A percentile compares a stretch with the other conserved stretches of the same genome.
These are phyloP conservation scores for Mico argentatus DNA, from an alignment of 2,797 vertebrate species.

Conservation along the genomic window DNA sequence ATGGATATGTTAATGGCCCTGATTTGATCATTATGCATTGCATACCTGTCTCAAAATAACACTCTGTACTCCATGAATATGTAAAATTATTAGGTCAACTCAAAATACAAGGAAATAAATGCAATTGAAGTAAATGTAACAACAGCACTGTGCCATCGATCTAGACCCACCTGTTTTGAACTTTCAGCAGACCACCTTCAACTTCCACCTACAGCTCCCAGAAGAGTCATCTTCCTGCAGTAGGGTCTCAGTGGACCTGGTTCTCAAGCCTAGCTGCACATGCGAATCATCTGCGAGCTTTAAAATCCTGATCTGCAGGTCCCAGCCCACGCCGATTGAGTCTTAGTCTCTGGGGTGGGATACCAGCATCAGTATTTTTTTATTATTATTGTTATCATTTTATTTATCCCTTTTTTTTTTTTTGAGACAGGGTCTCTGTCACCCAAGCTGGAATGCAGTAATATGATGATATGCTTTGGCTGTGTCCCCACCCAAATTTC, in stretches of 20 bases:
- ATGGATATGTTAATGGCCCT: background rate
- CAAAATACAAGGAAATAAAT: background rate
- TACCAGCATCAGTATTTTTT: background rate
- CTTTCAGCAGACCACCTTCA: background rate
- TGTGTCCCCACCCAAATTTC: too few species aligned
- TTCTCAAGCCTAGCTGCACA: background rate
- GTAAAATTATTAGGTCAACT: background rate
- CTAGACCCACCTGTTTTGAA: background rate
- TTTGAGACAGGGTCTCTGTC: too few species aligned
- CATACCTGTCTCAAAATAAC: background rate
- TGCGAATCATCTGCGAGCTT: background rate
- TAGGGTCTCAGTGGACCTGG: background rate
- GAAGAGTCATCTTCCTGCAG: background rate
- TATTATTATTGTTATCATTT: too few species aligned
- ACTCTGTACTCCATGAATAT: background rate
- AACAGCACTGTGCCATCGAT: too few species aligned
- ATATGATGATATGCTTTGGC: too few species aligned
- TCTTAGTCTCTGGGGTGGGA: background rate
- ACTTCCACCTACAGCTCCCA: background rate
- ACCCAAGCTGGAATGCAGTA: too few species aligned
- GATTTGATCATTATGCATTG: background rate
- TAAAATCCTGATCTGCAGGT: background rate
- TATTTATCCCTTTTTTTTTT: too few species aligned
- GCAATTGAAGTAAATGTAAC: background rate
- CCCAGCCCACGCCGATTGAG: background rate